phyloP scores from a whole-genome alignment of 2,113 vertebrate species.

The Mustela nigripes region DNA sequence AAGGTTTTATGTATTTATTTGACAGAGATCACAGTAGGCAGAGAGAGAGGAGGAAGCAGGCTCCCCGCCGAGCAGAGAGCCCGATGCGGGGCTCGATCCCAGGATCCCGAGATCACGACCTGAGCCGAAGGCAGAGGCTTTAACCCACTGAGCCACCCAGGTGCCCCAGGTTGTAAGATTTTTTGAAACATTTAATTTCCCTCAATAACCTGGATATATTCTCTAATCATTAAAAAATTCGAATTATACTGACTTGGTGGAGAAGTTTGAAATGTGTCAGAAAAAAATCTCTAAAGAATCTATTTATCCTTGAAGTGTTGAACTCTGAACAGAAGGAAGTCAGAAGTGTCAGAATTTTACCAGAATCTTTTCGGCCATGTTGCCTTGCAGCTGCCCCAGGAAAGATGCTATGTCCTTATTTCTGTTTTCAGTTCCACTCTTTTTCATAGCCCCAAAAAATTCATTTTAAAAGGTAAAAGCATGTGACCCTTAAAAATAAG shows the following conservation, averaged over 20 bases:
- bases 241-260: not conserved
- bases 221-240: not conserved
- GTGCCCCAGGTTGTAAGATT: not conserved
- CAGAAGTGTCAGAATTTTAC: not conserved
- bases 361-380: not conserved
- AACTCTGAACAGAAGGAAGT: not conserved
- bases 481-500: not conserved
- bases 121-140: too few relatives aligned
- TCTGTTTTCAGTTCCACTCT: not conserved
- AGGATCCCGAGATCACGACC: too few relatives aligned
- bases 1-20: too few relatives aligned
- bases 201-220: not conserved
- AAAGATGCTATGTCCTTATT: not conserved
- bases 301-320: not conserved
- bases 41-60: too few relatives aligned
- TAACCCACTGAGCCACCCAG: too few relatives aligned
- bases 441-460: not conserved
- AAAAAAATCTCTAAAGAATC: constrained; percentile 17
- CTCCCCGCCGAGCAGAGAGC: too few relatives aligned
- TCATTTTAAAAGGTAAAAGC: not conserved
- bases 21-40: too few relatives aligned
- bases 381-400: not conserved
- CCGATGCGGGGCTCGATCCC: too few relatives aligned
- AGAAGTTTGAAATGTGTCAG: not conserved
- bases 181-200: not conserved